These are phyloP conservation scores for Quadriops clusia DNA, from an alignment of 2,888 invertebrate genomes.

Conservation along the genomic window DNA sequence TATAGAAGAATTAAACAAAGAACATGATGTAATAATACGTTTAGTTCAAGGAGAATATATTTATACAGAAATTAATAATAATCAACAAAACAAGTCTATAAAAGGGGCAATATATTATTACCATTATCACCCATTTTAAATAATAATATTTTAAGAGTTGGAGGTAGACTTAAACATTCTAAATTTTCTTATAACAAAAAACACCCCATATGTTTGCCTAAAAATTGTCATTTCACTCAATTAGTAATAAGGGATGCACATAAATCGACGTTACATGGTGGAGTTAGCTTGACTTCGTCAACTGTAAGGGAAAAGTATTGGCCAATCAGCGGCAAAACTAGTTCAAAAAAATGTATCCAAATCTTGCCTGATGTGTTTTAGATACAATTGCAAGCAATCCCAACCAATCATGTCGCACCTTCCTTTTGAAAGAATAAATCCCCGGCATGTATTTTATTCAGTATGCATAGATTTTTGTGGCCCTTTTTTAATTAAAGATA, in stretches of 20 bases:
- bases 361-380: constrained; percentile 2
- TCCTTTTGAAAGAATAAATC: background rate
- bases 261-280: constrained; percentile 5
- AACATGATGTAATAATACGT: too few relatives aligned
- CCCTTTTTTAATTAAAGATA: constrained; percentile 1
- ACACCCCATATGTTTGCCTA: constrained; percentile 20
- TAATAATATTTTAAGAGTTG: constrained; percentile 20
- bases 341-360: background rate
- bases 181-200: constrained; percentile 12
- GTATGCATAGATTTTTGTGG: too few relatives aligned
- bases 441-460: too few relatives aligned
- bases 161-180: constrained; percentile 18
- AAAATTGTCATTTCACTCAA: constrained; percentile 11
- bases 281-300: constrained; percentile 3
- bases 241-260: constrained; percentile 8
- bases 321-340: background rate
- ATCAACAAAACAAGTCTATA: background rate
- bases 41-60: too few relatives aligned
- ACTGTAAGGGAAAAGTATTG: constrained; percentile 1
- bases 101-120: constrained; percentile 5
- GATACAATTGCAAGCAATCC: background rate
- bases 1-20: too few relatives aligned
- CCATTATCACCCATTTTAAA: constrained; percentile 16
- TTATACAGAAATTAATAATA: too few relatives aligned
- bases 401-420: constrained; percentile 5